A percentile compares a stretch with the other conserved stretches of the same genome.
Evolutionary conservation across 2,888 invertebrate species (phyloP).

Genomic region (Epinotia ramella): DNA sequence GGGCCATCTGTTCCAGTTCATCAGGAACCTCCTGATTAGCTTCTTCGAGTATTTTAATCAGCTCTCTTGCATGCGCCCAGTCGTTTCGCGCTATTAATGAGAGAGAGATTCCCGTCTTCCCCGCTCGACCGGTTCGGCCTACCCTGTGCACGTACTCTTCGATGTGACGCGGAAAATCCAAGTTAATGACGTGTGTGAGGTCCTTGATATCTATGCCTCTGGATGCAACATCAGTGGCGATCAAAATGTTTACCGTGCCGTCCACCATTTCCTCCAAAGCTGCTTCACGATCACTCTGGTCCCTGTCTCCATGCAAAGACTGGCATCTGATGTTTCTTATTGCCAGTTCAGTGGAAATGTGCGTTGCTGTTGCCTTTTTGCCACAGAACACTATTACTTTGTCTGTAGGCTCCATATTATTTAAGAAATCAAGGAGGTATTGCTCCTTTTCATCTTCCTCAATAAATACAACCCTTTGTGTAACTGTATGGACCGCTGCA

Average conservation of each 20-base stretch:
- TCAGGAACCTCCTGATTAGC: constrained; percentile 93
- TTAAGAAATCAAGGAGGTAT: constrained; percentile 88
- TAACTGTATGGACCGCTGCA: constrained; percentile 95
- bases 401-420: constrained; percentile 89
- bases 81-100: constrained; percentile 92
- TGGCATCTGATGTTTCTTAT: constrained; percentile 89
- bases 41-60: constrained; percentile 94
- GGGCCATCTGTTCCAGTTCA: constrained; percentile 90
- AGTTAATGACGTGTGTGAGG: constrained; percentile 95
- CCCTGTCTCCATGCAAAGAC: constrained; percentile 95
- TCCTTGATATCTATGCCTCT: constrained; percentile 97
- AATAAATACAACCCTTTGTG: constrained; percentile 91
- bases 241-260: constrained; percentile 92
- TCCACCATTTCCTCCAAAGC: constrained; percentile 93
- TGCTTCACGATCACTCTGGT: constrained; percentile 91
- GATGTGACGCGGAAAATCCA: constrained; percentile 96
- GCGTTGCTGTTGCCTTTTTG: constrained; percentile 93
- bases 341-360: constrained; percentile 92
- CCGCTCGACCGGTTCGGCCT: constrained; percentile 98
- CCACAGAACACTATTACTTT: constrained; percentile 97
- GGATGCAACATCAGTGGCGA: constrained; percentile 98
- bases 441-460: constrained; percentile 89
- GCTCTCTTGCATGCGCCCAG: constrained; percentile 92
- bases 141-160: constrained; percentile 98
- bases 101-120: constrained; percentile 92